Percentiles rank a stretch among this genome's conserved stretches.
These are phyloP conservation scores for Diarsia dahlii DNA, from an alignment of 2,888 invertebrate genomes.

Conservation along the genomic window DNA sequence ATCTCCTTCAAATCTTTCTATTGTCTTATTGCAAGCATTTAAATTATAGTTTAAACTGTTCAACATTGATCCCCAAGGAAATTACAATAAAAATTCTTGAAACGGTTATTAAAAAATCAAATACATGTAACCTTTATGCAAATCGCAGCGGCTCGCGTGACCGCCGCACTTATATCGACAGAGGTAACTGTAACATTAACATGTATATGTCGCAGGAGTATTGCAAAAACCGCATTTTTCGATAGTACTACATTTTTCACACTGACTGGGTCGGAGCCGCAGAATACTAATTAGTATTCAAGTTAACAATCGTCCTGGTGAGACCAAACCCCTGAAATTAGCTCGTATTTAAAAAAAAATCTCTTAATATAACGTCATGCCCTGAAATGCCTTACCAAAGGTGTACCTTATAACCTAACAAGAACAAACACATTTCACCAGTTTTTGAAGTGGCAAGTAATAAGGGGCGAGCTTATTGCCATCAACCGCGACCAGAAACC, in stretches of 20 bases:
- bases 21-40: conserved; percentile 29
- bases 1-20: conserved; percentile 43
- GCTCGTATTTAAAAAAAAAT: too few relatives aligned
- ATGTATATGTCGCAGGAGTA: not conserved
- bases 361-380: too few relatives aligned
- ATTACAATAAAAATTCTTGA: conserved; percentile 49
- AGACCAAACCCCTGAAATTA: not conserved
- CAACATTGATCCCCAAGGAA: conserved; percentile 61
- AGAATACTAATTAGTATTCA: not conserved
- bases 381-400: too few relatives aligned
- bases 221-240: not conserved
- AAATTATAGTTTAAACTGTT: conserved; percentile 31
- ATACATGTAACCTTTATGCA: conserved; percentile 61
- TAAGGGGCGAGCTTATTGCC: too few relatives aligned
- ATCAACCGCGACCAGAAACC: too few relatives aligned
- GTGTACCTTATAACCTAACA: too few relatives aligned
- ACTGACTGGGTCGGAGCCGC: not conserved
- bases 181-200: conserved; percentile 33
- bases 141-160: conserved; percentile 61
- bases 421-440: too few relatives aligned
- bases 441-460: too few relatives aligned
- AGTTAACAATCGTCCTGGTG: not conserved
- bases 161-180: conserved; percentile 51
- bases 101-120: conserved; percentile 65
- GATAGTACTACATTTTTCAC: not conserved